phyloP scores from a whole-genome alignment of 2,113 vertebrate genomes.

The Cyprinodon tularosa region DNA sequence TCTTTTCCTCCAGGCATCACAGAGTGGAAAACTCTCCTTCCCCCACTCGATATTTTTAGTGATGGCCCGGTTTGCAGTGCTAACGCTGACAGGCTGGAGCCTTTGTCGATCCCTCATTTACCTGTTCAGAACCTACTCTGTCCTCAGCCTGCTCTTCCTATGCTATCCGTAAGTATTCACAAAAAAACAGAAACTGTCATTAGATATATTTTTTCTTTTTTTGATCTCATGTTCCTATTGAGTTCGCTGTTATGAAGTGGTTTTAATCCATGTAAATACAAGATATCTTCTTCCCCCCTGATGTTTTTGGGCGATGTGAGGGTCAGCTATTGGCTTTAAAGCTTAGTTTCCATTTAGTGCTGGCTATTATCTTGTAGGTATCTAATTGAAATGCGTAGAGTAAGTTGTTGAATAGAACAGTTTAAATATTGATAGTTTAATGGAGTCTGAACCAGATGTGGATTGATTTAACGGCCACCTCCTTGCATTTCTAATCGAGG shows the following conservation, averaged over 20 bases:
- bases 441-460: not conserved
- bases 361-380: not conserved
- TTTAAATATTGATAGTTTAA: constrained; percentile 19
- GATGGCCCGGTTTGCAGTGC: constrained; percentile 91
- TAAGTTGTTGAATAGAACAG: not conserved
- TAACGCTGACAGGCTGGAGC: constrained; percentile 96
- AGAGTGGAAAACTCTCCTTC: constrained; percentile 92
- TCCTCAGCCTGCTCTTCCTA: constrained; percentile 96
- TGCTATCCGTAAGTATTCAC: constrained; percentile 95
- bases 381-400: not conserved
- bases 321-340: not conserved
- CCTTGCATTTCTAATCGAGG: not conserved
- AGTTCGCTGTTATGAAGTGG: not conserved
- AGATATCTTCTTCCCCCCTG: not conserved
- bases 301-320: not conserved
- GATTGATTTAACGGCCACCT: not conserved
- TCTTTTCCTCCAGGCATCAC: constrained; percentile 86
- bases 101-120: constrained; percentile 94
- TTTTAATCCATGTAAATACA: not conserved
- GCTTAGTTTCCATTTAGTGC: not conserved
- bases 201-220: too few species aligned
- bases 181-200: too few species aligned
- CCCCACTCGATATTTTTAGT: constrained; percentile 93
- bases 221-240: not conserved
- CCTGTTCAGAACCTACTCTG: constrained; percentile 95